phyloP scores from a whole-genome alignment of 1,140 invertebrate genomes.

The Bicyclus anynana region DNA sequence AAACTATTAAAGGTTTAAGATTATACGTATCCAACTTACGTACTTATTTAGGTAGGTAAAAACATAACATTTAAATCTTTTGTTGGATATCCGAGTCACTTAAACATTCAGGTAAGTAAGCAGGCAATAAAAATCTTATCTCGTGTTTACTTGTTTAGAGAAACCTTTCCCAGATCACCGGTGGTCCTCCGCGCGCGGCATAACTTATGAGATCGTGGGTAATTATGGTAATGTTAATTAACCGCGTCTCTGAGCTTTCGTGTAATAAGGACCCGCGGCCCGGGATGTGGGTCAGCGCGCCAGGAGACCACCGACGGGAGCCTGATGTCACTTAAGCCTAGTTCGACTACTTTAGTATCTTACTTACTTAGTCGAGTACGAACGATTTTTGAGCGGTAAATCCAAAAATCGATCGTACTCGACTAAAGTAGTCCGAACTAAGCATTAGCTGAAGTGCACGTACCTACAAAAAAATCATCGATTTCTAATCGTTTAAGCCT shows the following conservation, averaged over 20 bases:
- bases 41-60: background rate
- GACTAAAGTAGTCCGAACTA: too few species aligned
- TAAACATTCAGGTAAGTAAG: background rate
- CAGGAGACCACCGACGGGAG: background rate
- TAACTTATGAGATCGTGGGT: slow-evolving; percentile 27
- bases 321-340: too few species aligned
- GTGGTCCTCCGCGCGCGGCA: slow-evolving; percentile 19
- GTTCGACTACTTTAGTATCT: too few species aligned
- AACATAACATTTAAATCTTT: background rate
- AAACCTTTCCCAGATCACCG: slow-evolving; percentile 23
- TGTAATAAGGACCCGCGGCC: slow-evolving; percentile 15
- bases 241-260: slow-evolving; percentile 10
- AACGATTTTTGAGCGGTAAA: too few species aligned
- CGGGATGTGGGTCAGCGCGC: background rate
- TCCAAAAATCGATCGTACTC: too few species aligned
- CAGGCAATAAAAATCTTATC: slow-evolving; percentile 19
- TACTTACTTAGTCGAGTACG: too few species aligned
- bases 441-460: too few species aligned
- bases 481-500: too few species aligned
- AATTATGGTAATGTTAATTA: slow-evolving; percentile 32
- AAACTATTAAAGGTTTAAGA: too few species aligned
- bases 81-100: background rate
- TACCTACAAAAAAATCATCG: too few species aligned
- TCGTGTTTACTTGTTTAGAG: slow-evolving; percentile 21
- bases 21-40: too few species aligned